phyloP scores from a whole-genome alignment of 2,113 vertebrate genomes.

The Pterocles orientalis region DNA sequence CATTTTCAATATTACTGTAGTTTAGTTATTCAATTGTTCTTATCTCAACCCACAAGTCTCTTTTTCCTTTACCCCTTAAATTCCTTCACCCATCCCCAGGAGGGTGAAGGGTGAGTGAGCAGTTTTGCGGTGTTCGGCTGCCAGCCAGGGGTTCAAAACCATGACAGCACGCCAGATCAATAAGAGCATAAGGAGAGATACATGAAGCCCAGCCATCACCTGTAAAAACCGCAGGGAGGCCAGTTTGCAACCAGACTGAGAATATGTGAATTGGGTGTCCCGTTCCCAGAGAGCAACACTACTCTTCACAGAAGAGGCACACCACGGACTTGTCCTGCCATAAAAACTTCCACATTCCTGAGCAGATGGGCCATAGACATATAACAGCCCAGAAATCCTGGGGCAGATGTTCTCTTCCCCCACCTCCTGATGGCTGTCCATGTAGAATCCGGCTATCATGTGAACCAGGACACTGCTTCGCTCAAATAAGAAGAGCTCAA shows the following conservation, averaged over 20 bases:
- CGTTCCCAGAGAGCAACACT: background rate
- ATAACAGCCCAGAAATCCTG: background rate
- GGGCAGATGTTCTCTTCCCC: background rate
- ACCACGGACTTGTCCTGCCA: background rate
- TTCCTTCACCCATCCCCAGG: too few species aligned
- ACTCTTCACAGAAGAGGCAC: background rate
- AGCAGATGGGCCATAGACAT: background rate
- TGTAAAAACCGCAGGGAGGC: background rate
- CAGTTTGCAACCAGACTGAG: background rate
- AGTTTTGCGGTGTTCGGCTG: too few species aligned
- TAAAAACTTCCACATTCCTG: background rate
- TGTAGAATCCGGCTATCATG: background rate
- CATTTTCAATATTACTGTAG: too few species aligned
- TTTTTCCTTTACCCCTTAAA: too few species aligned
- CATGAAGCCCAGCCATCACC: background rate
- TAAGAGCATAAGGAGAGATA: background rate
- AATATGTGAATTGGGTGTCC: background rate
- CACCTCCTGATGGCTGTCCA: background rate
- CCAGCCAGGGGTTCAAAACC: too few species aligned
- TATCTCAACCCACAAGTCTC: too few species aligned
- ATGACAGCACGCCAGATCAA: background rate
- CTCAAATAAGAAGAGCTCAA: background rate
- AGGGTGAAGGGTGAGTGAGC: too few species aligned
- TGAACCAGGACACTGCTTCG: background rate
- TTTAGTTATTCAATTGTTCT: too few species aligned